These are phyloP conservation scores for Pseudeuparius sepicola DNA, from an alignment of 2,888 invertebrate genomes.

Conservation along the genomic window DNA sequence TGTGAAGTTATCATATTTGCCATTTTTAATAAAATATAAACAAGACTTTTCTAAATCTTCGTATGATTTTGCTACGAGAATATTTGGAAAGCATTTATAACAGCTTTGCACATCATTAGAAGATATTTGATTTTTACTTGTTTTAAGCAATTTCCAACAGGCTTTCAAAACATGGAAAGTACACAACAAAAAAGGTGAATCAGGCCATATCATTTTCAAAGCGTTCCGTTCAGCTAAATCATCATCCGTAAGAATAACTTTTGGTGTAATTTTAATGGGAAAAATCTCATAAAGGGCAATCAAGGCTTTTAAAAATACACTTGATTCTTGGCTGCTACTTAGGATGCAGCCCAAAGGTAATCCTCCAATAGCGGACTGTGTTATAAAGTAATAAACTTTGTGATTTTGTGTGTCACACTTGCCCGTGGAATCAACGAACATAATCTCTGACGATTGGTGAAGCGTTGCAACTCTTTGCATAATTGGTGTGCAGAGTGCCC, in stretches of 20 bases:
- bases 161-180: conserved; percentile 16
- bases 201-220: conserved; percentile 14
- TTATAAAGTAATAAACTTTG: conserved; percentile 10
- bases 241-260: conserved; percentile 15
- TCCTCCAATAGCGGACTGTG: conserved; percentile 14
- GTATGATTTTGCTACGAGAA: conserved; percentile 9
- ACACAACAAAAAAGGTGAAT: conserved; percentile 14
- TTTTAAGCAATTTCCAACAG: conserved; percentile 14
- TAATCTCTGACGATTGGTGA: conserved; percentile 15
- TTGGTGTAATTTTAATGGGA: conserved; percentile 9
- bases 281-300: conserved; percentile 5
- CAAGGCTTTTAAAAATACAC: conserved; percentile 12
- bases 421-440: conserved; percentile 14
- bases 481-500: conserved; percentile 14
- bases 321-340: conserved; percentile 11
- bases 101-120: conserved; percentile 8
- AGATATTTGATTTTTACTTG: conserved; percentile 9
- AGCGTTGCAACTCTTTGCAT: conserved; percentile 16
- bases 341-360: conserved; percentile 16
- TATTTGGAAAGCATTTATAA: conserved; percentile 12
- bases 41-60: conserved; percentile 12
- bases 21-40: conserved; percentile 9
- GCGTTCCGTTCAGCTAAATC: conserved; percentile 16
- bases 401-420: conserved; percentile 7
- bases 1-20: conserved; percentile 7